Conservation (phyloP, 2,113 vertebrate species). For the Zosterops lateralis region DNA sequence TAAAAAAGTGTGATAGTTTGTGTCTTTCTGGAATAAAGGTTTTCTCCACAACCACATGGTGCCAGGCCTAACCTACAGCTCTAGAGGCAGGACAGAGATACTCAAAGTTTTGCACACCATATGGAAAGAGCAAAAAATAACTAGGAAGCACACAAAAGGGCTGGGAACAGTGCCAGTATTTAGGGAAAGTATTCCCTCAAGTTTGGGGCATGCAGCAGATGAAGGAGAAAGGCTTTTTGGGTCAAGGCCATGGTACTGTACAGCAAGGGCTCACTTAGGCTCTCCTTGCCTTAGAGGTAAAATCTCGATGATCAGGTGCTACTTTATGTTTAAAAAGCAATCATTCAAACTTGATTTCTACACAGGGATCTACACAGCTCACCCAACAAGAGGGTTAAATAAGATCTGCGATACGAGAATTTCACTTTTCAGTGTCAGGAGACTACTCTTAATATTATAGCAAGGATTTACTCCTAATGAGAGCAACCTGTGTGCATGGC, state of each 20-base stretch:
- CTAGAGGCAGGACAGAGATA: neutral
- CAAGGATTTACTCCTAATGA: neutral
- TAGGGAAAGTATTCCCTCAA: neutral
- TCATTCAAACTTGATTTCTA: neutral
- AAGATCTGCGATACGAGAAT: neutral
- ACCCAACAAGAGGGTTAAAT: neutral
- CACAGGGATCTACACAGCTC: neutral
- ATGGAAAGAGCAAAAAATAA: conserved; percentile 6
- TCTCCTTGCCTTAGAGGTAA: neutral
- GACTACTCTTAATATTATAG: neutral
- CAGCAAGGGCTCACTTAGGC: neutral
- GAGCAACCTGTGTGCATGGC: neutral
- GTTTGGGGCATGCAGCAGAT: neutral
- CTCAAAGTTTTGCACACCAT: neutral
- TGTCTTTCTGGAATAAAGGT: neutral
- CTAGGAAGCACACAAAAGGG: neutral
- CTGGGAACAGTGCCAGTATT: neutral
- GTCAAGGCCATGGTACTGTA: neutral
- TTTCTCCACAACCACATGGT: neutral
- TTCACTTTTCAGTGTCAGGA: neutral
- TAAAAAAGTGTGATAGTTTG: neutral
- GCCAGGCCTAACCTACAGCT: neutral
- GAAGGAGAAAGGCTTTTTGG: neutral
- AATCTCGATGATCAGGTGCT: neutral
- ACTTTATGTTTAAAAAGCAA: neutral